Evolutionary conservation across 2,888 invertebrate species (phyloP), one percentile per base, ranked within the genome.

Genomic region (Pherbina coryleti): DNA sequence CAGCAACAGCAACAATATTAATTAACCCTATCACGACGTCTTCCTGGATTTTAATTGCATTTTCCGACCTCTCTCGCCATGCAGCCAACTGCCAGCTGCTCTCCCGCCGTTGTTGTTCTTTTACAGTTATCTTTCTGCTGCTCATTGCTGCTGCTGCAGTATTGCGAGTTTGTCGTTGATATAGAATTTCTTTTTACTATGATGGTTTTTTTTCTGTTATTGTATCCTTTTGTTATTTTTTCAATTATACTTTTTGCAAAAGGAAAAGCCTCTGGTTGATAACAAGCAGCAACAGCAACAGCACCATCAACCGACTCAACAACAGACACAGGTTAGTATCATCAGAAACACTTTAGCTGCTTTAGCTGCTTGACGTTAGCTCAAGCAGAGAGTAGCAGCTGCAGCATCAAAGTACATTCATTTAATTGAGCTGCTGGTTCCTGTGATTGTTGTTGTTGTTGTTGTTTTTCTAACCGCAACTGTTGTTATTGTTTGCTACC

Each of bases 241-340:
- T 17, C n/a, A 9, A 19, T 57, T 57, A 25, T 22, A 14, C 11
- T 44, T 11, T 44, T 44, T 44, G 44, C 44, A 44, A 11, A 3
- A 44, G 44, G 44, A 86, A 37, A 1, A 25, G 9, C 22, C 11
- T 28, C 9, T 22, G 57, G 9, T 25, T 60, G 57, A 22, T 84
- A 85, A 85, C 82, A 84, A 86, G 82, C 84, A 83, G 86, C 84
- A 84, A 80, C 81, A 79, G 82, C 81, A 81, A 80, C 79, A 82
- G 78, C 82, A 82, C 69, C 81, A 80, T 80, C 67, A 69, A 57
- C 62, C 67, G 60, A 62, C 51, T 67, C 73, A 75, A 3, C 78
- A 80, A 78, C 78, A 66, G 37, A 44, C 44, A 22, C 19, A 37
- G n/a, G 7, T 31, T 37, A 34, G 22, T 37, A n/a, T 19, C 5